Base-by-base conservation (phyloP, 2,888 invertebrate species). In the Oasisia sp. region DNA sequence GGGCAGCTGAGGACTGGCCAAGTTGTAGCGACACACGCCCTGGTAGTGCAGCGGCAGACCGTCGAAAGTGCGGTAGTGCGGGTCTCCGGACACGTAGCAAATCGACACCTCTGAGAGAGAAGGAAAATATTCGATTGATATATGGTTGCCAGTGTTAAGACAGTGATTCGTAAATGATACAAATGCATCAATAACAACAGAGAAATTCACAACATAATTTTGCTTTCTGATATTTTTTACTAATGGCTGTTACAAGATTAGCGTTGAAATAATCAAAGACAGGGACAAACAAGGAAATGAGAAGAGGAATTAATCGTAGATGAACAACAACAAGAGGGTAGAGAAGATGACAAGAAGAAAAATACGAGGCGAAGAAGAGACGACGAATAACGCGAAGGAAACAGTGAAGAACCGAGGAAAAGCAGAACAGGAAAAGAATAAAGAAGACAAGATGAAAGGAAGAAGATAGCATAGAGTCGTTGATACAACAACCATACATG, bases 21-120 rank as follows among this genome's bases (percentile, higher is more conserved):
- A 44, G n/a, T 91, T 45, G 91, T 91, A 91, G 45, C 50, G 44
- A 56, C 91, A 91, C 91, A 91, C 56, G 19, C 91, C 91, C 56
- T 91, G 91, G 45, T 50, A 91, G 91, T 91, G 91, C 44, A 91
- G 27, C 45, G 5, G 45, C 56, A 50, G 50, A 56, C 91, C 91
- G 91, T 91, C 91, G 56, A 91, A 91, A 12, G 50, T 91, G 32
- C 50, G 38, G 56, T 91, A 91, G 56, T 91, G 91, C 19, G 91
- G 91, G 91, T 91, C 91, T 32, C 91, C 91, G 50, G 91, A 91
- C 5, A 91, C 91, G 45, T 91, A 91, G 91, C 91, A 91, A 14
- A 91, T 45, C 4, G 44, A n/a, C 91, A 91, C 44, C 91, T 45
- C 91, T 91, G 56, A 74, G 74, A 74, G 19, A 74, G 27, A 74